Evolutionary conservation across 1,140 invertebrate genomes (phyloP), one percentile per base, ranked within the genome.

Genomic region (Hypothenemus hampei): DNA sequence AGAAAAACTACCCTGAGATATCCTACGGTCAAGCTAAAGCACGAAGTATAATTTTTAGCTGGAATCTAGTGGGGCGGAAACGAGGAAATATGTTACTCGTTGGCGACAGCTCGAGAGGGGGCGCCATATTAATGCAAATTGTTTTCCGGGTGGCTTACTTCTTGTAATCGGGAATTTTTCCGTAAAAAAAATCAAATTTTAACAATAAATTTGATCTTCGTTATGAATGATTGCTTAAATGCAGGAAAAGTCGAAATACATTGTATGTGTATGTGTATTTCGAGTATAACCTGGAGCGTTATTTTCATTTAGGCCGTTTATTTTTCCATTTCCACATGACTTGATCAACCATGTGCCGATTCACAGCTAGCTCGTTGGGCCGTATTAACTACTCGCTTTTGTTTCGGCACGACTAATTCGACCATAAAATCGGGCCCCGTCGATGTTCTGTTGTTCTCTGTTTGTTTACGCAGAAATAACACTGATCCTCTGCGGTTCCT

Each of bases 21-120:
- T 61, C 59, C 57, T 57, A 52, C 56, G 64, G 64, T 65, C 64
- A 65, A 63, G 60, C 46, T 22, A 48, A 48, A 48, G 59, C 59
- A 52, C 40, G 52, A 62, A 53, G 60, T 62, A 65, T 65, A 63
- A 65, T 65, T 65, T 65, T 65, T 64, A 62, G 61, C 59, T 56
- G 46, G 46, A 60, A 58, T 24, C 51, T 57, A 60, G 48, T 64
- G 50, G 62, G 50, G 52, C 49, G 64, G 60, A 65, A 65, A 56
- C 46, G 47, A 64, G 59, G 58, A 64, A 65, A 65, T 65, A 65
- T 65, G 64, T 65, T 64, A 65, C 54, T 21, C 31, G 50, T 24
- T 57, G 62, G 56, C 60, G 60, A 58, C 59, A 53, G 50, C 40
- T 51, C 50, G 20, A 39, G 41, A 47, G 47, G 47, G 46, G 24